A percentile compares a stretch with the other conserved stretches of the same genome.
These are phyloP conservation scores for Holacanthella duospinosa DNA, from an alignment of 2,888 invertebrate species.

Conservation along the genomic window DNA sequence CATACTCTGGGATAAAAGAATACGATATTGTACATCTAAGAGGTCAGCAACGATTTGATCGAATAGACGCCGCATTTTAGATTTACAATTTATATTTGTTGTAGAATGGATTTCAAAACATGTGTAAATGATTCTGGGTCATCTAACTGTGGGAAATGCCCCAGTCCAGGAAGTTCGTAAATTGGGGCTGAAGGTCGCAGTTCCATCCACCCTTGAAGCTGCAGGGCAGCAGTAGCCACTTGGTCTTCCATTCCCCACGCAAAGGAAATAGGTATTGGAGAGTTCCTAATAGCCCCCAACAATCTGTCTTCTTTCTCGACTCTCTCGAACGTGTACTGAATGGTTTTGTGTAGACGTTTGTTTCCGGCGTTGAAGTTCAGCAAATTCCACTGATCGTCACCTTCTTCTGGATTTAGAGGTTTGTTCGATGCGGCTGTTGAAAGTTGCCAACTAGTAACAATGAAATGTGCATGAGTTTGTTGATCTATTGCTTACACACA, in stretches of 20 bases:
- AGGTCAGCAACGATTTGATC: too few species aligned
- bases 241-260: slow-evolving; percentile 27
- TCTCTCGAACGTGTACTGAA: slow-evolving; percentile 27
- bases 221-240: slow-evolving; percentile 13
- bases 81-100: too few species aligned
- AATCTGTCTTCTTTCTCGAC: slow-evolving; percentile 18
- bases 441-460: slow-evolving; percentile 22
- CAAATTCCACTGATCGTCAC: slow-evolving; percentile 24
- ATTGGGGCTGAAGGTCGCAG: slow-evolving; percentile 21
- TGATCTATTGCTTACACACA: too few species aligned
- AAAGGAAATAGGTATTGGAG: slow-evolving; percentile 21
- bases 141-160: slow-evolving; percentile 28
- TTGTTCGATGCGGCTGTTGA: slow-evolving; percentile 24
- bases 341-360: slow-evolving; percentile 22
- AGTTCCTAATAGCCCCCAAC: slow-evolving; percentile 22
- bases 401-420: slow-evolving; percentile 18
- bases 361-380: slow-evolving; percentile 20
- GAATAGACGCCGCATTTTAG: too few species aligned
- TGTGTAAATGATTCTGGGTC: slow-evolving; percentile 19
- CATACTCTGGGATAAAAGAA: too few species aligned
- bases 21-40: too few species aligned
- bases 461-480: not conserved
- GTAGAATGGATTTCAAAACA: too few species aligned
- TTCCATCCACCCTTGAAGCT: slow-evolving; percentile 20
- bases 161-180: slow-evolving; percentile 17